Evolutionary conservation across 2,888 invertebrate species (phyloP).

Genomic region (Tiphia femorata): DNA sequence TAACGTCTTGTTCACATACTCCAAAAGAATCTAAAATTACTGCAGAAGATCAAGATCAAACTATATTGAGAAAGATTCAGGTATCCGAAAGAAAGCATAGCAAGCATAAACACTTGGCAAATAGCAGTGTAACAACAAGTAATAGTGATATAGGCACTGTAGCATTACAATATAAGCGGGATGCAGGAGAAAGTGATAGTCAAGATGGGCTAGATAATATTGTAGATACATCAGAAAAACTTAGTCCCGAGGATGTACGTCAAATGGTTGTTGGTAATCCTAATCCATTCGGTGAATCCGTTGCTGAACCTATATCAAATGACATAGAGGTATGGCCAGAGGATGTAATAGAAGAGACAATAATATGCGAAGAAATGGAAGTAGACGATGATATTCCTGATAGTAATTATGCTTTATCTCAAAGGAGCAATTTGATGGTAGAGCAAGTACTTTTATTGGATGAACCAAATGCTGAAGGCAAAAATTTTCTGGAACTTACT

Average conservation of each 20-base stretch:
- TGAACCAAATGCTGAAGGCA: conserved; percentile 41
- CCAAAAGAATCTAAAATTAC: conserved; percentile 45
- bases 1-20: conserved; percentile 34
- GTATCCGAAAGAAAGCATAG: conserved; percentile 36
- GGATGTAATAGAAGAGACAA: conserved; percentile 65
- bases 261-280: conserved; percentile 45
- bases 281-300: conserved; percentile 30
- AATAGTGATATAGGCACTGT: conserved; percentile 20
- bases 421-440: conserved; percentile 46
- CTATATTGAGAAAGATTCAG: conserved; percentile 34
- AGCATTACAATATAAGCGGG: conserved; percentile 36
- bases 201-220: conserved; percentile 47
- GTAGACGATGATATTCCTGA: conserved; percentile 47
- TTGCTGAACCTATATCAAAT: conserved; percentile 27
- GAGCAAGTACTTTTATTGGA: conserved; percentile 55
- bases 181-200: conserved; percentile 52
- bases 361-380: conserved; percentile 67
- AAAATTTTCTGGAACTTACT: conserved; percentile 56
- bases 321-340: conserved; percentile 55
- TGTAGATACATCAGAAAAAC: conserved; percentile 36
- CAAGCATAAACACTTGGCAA: conserved; percentile 34
- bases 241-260: conserved; percentile 46
- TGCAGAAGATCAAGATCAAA: conserved; percentile 37
- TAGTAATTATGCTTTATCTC: conserved; percentile 38
- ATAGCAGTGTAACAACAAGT: conserved; percentile 21